These are phyloP conservation scores for Leuciscus waleckii DNA, from an alignment of 2,797 vertebrate genomes.

Conservation along the genomic window DNA sequence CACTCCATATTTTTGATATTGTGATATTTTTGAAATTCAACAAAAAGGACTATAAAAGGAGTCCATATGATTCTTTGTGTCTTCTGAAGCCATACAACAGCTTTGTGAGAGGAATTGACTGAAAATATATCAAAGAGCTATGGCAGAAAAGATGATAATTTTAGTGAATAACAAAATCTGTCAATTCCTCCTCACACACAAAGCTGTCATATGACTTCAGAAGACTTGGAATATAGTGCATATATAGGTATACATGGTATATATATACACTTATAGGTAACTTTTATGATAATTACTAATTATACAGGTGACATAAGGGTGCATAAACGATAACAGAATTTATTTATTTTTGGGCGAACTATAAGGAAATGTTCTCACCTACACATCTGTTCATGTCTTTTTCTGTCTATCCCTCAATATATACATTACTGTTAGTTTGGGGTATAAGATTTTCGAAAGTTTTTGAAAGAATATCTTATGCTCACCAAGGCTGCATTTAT, in stretches of 20 bases:
- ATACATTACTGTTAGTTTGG: neutral
- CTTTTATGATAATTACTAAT: neutral
- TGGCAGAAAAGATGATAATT: neutral
- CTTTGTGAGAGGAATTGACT: neutral
- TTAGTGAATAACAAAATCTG: neutral
- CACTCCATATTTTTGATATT: too few species aligned
- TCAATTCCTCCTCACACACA: neutral
- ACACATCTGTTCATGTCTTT: neutral
- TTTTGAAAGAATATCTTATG: neutral
- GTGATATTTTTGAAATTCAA: neutral
- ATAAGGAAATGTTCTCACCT: neutral
- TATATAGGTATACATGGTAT: too few species aligned
- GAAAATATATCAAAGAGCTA: neutral
- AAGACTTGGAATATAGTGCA: neutral
- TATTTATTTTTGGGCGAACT: neutral
- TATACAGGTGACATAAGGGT: neutral
- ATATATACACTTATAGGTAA: neutral
- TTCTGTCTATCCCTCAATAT: neutral
- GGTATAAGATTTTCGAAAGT: neutral
- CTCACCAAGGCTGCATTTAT: neutral
- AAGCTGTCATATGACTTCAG: neutral
- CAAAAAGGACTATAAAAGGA: neutral
- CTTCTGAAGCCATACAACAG: neutral
- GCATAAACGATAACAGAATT: neutral
- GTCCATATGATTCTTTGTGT: neutral